Percentiles rank a stretch among this genome's conserved stretches.
Evolutionary conservation across 2,113 vertebrate species (phyloP).

Genomic region (Sminthopsis crassicaudata): DNA sequence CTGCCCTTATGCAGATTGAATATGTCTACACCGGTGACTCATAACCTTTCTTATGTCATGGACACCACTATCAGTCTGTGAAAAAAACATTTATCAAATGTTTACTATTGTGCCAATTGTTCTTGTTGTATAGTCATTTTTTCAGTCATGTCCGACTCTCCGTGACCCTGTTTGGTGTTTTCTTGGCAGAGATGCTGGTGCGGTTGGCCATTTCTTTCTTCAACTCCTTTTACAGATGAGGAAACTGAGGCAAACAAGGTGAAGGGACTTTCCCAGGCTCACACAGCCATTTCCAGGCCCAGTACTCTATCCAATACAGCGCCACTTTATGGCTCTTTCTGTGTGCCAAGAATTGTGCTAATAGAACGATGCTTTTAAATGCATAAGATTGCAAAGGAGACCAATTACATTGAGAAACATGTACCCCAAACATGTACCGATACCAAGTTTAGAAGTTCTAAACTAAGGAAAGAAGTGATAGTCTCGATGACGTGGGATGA

Average conservation of each 20-base stretch:
- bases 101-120: background rate
- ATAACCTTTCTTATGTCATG: background rate
- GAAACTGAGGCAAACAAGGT: background rate
- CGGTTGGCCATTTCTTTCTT: background rate
- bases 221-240: background rate
- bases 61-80: background rate
- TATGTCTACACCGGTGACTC: background rate
- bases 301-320: background rate
- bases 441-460: no score
- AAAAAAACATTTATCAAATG: background rate
- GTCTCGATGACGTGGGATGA: no score
- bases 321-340: no score
- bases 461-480: no score
- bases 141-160: background rate
- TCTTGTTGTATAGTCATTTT: background rate
- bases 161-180: background rate
- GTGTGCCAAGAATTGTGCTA: no score
- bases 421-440: no score
- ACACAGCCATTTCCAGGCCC: background rate
- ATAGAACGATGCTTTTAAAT: no score
- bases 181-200: background rate
- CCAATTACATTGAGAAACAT: no score
- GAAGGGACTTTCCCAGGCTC: background rate
- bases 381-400: no score
- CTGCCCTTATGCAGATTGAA: background rate